These are phyloP conservation scores for Coracopsis vasa DNA, from an alignment of 2,113 vertebrate genomes.

Conservation along the genomic window DNA sequence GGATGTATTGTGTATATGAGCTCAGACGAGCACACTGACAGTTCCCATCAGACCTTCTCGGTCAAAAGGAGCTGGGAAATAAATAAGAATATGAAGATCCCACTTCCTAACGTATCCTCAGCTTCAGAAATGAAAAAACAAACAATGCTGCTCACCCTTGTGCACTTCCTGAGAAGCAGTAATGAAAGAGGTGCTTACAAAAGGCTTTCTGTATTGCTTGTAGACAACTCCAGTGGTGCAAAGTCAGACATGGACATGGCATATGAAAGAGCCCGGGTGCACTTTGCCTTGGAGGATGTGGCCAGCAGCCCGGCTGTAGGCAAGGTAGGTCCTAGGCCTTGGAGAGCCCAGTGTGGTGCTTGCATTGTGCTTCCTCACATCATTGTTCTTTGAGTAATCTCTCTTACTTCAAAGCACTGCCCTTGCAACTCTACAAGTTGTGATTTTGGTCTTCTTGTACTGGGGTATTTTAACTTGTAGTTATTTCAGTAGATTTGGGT, in stretches of 20 bases:
- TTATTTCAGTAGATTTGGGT: background rate
- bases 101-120: background rate
- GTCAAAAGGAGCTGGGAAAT: background rate
- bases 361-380: background rate
- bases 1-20: rapidly evolving
- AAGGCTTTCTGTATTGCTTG: background rate
- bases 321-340: constrained; percentile 75
- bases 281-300: constrained; percentile 52
- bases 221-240: background rate
- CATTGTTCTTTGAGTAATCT: rapidly evolving
- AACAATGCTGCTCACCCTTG: rapidly evolving
- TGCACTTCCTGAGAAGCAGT: rapidly evolving
- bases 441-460: background rate
- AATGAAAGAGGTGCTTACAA: background rate
- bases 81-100: rapidly evolving
- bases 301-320: constrained; percentile 41
- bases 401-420: rapidly evolving
- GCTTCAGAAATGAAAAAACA: background rate
- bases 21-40: background rate
- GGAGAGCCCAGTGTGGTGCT: background rate
- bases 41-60: background rate
- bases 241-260: constrained; percentile 72
- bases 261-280: constrained; percentile 65
- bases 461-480: rapidly evolving
- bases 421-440: rapidly evolving